Conservation (phyloP, 1,140 invertebrate species). For the Hylaeus anthracinus region DNA sequence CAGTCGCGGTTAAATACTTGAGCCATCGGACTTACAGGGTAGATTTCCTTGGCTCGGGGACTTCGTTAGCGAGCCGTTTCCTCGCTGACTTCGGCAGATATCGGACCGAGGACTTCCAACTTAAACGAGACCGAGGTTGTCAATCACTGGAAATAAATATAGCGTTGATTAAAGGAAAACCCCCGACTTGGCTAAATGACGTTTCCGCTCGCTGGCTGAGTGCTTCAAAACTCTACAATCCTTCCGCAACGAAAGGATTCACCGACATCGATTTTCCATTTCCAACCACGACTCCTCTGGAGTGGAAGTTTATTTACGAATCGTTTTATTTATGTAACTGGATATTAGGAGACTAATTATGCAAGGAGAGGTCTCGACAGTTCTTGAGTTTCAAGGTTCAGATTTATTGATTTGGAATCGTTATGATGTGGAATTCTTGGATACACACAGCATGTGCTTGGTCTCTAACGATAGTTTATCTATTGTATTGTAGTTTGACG, state of each 20-base stretch:
- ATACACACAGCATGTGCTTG: too few relatives aligned
- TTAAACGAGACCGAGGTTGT: slow-evolving; percentile 13
- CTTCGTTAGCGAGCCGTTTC: background rate
- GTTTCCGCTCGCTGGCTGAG: background rate
- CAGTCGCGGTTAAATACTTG: slow-evolving; percentile 51
- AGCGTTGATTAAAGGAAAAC: slow-evolving; percentile 34
- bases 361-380: too few relatives aligned
- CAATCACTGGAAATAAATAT: slow-evolving; percentile 43
- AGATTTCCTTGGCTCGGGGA: slow-evolving; percentile 28
- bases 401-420: too few relatives aligned
- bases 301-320: slow-evolving; percentile 8
- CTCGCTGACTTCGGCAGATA: slow-evolving; percentile 18
- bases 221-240: background rate
- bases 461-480: too few relatives aligned
- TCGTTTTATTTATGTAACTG: too few relatives aligned
- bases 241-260: background rate
- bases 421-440: too few relatives aligned
- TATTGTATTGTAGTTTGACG: too few relatives aligned
- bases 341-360: too few relatives aligned
- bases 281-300: background rate
- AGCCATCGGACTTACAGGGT: slow-evolving; percentile 52
- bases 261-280: background rate
- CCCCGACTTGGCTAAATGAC: background rate
- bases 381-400: too few relatives aligned
- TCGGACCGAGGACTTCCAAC: slow-evolving; percentile 14